These are phyloP conservation scores for Conus betulinus DNA, from an alignment of 1,140 invertebrate species.

Conservation along the genomic window DNA sequence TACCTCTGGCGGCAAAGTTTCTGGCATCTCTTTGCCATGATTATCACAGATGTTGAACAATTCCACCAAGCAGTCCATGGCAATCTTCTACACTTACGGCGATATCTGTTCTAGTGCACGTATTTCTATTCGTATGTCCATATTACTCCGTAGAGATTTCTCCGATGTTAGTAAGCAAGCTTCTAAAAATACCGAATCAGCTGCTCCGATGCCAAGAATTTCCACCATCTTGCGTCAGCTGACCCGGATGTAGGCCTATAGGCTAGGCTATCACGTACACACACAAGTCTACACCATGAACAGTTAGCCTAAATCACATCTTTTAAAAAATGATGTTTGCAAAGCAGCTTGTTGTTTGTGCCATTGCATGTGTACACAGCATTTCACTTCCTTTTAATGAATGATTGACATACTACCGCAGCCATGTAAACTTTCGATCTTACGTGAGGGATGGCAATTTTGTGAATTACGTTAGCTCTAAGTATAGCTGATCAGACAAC, in stretches of 20 bases:
- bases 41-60: conserved; percentile 7
- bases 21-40: conserved; percentile 14
- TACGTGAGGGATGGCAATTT: too few relatives aligned
- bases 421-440: too few relatives aligned
- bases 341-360: too few relatives aligned
- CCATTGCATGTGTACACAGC: too few relatives aligned
- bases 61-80: conserved; percentile 4
- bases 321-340: too few relatives aligned
- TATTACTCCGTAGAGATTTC: not conserved
- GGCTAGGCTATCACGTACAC: too few relatives aligned
- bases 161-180: conserved; percentile 25
- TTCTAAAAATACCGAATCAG: conserved; percentile 30
- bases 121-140: not conserved
- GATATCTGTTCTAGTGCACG: not conserved
- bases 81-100: not conserved
- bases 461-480: too few relatives aligned
- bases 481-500: too few relatives aligned
- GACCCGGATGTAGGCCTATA: conserved; percentile 25
- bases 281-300: too few relatives aligned
- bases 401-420: too few relatives aligned
- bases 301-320: too few relatives aligned
- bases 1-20: conserved; percentile 30
- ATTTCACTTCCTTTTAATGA: too few relatives aligned
- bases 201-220: conserved; percentile 21
- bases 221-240: conserved; percentile 35